Base-by-base conservation (phyloP, 2,113 vertebrate species). In the cattle (Bos taurus) region DNA sequence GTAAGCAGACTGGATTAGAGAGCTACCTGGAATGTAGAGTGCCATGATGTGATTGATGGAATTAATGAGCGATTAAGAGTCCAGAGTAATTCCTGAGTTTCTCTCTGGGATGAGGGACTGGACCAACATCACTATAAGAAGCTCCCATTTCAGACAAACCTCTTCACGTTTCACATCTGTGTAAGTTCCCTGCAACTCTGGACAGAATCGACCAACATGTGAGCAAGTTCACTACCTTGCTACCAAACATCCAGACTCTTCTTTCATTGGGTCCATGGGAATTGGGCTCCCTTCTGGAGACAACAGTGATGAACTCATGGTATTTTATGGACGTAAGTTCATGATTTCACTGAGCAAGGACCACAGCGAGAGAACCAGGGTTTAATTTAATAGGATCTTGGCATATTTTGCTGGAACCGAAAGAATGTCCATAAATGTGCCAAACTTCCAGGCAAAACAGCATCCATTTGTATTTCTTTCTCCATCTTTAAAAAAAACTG, bases 131-230 rank as follows among this genome's bases (percentile, higher is more conserved):
- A 33, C 13, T 19, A 78, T 16, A 28, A 10, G 48, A 74, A 14
- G 30, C 12, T 28, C 52, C 7, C 6, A 15, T 13, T 59, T 57
- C 9, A 84, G 19, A 67, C 15, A 15, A 30, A 13, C 19, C 33
- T 62, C 15, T 21, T 5, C 2, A 5, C 2, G 3, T n/a, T 33
- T 59, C 62, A 2, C 2, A 10, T 13, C 7, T 3, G 0, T 5
- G 15, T 30, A 9, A 0, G 48, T 30, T 36, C 40, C 50, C 78
- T 54, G 48, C 13, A 9, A 54, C 83, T 59, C 25, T 5, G 17
- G 5, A 16, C 30, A 43, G 83, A 59, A 54, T 2, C 0, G 1
- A 11, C 17, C 19, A 30, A 2, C 5, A 0, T 11, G 21, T 9
- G 15, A 30, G 5, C 60, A 15, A 43, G 25, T 2, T 46, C 7